Percentiles rank a stretch among this genome's conserved stretches.
Evolutionary conservation across 1,140 invertebrate genomes (phyloP).

Genomic region (Magallana ariakensis): DNA sequence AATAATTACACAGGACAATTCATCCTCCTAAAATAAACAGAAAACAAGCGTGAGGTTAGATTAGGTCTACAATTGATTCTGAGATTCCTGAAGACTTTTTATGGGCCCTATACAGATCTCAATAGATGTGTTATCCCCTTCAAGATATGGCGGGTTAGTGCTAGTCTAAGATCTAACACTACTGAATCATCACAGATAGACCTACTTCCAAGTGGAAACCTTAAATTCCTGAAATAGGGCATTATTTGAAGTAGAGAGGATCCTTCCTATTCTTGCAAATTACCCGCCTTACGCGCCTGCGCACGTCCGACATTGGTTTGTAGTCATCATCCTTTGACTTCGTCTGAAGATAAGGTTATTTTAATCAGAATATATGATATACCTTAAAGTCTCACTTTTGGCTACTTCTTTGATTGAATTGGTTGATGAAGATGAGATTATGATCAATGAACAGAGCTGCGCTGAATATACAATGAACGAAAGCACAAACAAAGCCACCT

Average conservation of each 20-base stretch:
- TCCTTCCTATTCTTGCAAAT: slow-evolving; percentile 58
- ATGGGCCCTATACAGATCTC: background rate
- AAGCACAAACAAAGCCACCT: slow-evolving; percentile 29
- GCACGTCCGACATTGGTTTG: slow-evolving; percentile 56
- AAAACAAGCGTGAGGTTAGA: background rate
- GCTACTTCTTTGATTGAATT: background rate
- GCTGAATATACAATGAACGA: slow-evolving; percentile 26
- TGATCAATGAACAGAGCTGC: background rate
- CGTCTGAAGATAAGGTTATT: slow-evolving; percentile 29
- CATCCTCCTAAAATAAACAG: slow-evolving; percentile 24
- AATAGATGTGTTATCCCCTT: slow-evolving; percentile 3
- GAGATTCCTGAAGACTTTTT: too few relatives aligned
- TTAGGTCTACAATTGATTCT: background rate
- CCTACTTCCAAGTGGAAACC: slow-evolving; percentile 15
- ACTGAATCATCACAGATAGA: background rate
- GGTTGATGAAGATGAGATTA: slow-evolving; percentile 17
- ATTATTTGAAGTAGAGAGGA: slow-evolving; percentile 52
- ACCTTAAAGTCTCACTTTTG: background rate
- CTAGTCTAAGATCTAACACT: slow-evolving; percentile 36
- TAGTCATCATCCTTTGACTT: slow-evolving; percentile 43
- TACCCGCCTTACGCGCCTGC: slow-evolving; percentile 54
- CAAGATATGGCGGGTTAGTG: background rate
- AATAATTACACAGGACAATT: slow-evolving; percentile 3
- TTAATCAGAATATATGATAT: background rate
- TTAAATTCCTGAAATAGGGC: slow-evolving; percentile 34